Conservation (phyloP, 2,888 invertebrate species). For the Lottia scabra region DNA sequence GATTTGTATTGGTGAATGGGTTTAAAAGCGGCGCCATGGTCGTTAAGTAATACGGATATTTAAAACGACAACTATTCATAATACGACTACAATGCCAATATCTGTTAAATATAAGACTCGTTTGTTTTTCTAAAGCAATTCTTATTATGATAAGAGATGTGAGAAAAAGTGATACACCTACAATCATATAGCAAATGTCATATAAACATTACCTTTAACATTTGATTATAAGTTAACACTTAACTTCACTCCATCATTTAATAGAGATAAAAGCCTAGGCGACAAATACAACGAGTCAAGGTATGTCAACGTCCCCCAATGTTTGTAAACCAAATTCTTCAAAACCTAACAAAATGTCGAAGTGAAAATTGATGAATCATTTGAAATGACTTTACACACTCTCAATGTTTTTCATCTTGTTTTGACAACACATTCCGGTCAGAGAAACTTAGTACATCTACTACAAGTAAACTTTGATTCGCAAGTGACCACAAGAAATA, state of each 20-base stretch:
- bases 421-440: neutral
- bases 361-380: neutral
- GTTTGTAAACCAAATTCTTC: slow-evolving; percentile 1
- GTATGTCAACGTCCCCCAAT: neutral
- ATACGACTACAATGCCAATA: slow-evolving; percentile 3
- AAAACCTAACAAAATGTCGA: slow-evolving; percentile 1
- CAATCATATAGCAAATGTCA: slow-evolving; percentile 3
- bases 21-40: slow-evolving; percentile 3
- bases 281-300: neutral
- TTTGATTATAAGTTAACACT: neutral
- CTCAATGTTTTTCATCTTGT: slow-evolving; percentile 3
- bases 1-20: neutral
- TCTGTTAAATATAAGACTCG: neutral
- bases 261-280: neutral
- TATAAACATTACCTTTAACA: slow-evolving; percentile 3
- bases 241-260: neutral
- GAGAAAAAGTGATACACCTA: slow-evolving; percentile 1
- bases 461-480: no score
- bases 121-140: neutral
- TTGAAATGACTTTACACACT: slow-evolving; percentile 2
- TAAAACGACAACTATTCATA: slow-evolving; percentile 4
- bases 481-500: no score
- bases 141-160: slow-evolving; percentile 2
- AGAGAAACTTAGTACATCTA: neutral
- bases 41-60: slow-evolving; percentile 3